Evolutionary conservation across 2,797 vertebrate genomes (phyloP).

Genomic region (Petrocephalus sullivani): DNA sequence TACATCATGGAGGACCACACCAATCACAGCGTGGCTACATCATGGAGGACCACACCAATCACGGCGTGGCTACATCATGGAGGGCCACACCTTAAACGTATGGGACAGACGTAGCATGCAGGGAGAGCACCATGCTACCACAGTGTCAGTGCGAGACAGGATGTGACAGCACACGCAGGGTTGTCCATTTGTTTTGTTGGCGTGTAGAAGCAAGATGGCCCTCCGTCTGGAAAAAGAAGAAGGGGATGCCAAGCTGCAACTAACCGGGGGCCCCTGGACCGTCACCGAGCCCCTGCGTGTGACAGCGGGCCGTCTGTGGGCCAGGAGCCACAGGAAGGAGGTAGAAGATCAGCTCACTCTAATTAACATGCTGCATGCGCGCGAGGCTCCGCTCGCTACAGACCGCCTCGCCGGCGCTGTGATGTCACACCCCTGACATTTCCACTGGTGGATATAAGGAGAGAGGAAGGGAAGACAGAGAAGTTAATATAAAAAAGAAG

Average conservation of each 20-base stretch:
- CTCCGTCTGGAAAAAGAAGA: background rate
- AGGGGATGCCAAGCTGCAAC: background rate
- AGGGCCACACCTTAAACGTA: background rate
- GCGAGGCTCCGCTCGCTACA: background rate
- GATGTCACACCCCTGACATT: background rate
- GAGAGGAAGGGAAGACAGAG: background rate
- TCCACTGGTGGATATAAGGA: background rate
- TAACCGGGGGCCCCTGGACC: background rate
- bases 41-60: too few species aligned
- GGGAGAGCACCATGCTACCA: background rate
- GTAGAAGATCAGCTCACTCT: background rate
- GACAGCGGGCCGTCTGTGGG: background rate
- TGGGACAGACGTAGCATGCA: background rate
- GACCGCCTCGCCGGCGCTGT: background rate
- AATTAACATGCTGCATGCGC: background rate
- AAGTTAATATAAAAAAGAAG: background rate
- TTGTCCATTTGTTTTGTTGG: background rate
- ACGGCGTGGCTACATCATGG: too few species aligned
- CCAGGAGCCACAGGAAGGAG: background rate
- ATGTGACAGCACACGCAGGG: background rate
- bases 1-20: too few species aligned
- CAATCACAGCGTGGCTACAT: too few species aligned
- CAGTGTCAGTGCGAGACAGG: background rate
- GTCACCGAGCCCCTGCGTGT: background rate
- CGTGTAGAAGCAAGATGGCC: background rate